A percentile compares a stretch with the other conserved stretches of the same genome.
phyloP scores from a whole-genome alignment of 1,140 invertebrate genomes.

The Theocolax elegans region DNA sequence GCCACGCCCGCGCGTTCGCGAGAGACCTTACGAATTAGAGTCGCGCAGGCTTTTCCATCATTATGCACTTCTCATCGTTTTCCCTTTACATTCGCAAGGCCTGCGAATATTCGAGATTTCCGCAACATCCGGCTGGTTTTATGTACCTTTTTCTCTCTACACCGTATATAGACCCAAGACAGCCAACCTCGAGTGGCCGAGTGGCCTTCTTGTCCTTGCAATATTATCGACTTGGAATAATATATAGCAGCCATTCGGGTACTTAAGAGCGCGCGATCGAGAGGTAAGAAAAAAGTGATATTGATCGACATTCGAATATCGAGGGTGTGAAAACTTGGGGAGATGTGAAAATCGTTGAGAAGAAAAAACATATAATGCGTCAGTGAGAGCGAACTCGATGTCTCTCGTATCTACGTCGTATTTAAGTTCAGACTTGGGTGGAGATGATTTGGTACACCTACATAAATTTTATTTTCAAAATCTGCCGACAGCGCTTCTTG shows the following conservation, averaged over 20 bases:
- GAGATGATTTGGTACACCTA: no score
- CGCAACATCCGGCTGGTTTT: slow-evolving; percentile 35
- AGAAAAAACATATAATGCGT: no score
- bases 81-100: not conserved
- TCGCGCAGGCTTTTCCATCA: not conserved
- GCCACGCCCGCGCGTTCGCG: slow-evolving; percentile 7
- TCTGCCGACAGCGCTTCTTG: slow-evolving; percentile 9
- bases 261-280: not conserved
- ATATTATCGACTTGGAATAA: no score
- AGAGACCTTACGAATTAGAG: slow-evolving; percentile 20
- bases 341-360: no score
- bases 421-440: no score
- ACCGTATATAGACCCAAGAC: not conserved
- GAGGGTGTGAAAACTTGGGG: no score
- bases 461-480: slow-evolving; percentile 32
- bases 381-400: no score
- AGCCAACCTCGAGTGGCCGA: not conserved
- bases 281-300: no score
- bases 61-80: not conserved
- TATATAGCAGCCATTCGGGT: not conserved
- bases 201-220: not conserved
- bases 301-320: no score
- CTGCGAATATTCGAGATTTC: slow-evolving; percentile 6
- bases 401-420: no score
- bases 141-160: not conserved